Conservation (phyloP, 1,140 invertebrate genomes). For the Nasonia longicornis region DNA sequence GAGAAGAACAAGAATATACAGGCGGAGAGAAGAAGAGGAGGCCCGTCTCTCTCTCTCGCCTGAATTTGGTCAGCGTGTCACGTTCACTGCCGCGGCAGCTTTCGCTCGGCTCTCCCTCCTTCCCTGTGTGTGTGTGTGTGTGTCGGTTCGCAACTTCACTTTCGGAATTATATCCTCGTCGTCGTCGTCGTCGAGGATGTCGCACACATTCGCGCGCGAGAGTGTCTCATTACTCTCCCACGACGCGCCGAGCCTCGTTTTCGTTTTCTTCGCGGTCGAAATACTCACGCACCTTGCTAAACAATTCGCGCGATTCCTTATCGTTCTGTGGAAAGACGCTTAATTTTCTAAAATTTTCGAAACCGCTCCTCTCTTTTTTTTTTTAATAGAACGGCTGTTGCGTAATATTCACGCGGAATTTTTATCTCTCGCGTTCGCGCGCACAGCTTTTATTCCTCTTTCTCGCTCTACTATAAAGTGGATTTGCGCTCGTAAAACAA, state of each 20-base stretch:
- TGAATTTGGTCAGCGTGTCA: slow-evolving; percentile 62
- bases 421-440: not conserved
- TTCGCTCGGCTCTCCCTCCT: slow-evolving; percentile 50
- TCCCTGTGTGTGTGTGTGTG: not conserved
- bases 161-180: slow-evolving; percentile 54
- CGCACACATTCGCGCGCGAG: not conserved
- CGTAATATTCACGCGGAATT: not conserved
- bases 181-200: slow-evolving; percentile 5
- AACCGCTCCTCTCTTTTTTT: not conserved
- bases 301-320: too few relatives aligned
- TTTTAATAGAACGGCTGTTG: not conserved
- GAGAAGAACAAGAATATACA: not conserved
- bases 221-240: not conserved
- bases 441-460: not conserved
- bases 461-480: not conserved
- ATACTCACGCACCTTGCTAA: not conserved
- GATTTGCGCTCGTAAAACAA: slow-evolving; percentile 19
- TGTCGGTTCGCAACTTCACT: slow-evolving; percentile 49
- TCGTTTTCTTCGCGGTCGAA: not conserved
- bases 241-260: not conserved
- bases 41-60: slow-evolving; percentile 13
- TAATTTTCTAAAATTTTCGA: not conserved
- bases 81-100: slow-evolving; percentile 55
- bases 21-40: not conserved
- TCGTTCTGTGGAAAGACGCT: too few relatives aligned